Percentiles rank a stretch among this genome's conserved stretches.
Conservation (phyloP, 2,113 vertebrate species). For the Aphyosemion australe region DNA sequence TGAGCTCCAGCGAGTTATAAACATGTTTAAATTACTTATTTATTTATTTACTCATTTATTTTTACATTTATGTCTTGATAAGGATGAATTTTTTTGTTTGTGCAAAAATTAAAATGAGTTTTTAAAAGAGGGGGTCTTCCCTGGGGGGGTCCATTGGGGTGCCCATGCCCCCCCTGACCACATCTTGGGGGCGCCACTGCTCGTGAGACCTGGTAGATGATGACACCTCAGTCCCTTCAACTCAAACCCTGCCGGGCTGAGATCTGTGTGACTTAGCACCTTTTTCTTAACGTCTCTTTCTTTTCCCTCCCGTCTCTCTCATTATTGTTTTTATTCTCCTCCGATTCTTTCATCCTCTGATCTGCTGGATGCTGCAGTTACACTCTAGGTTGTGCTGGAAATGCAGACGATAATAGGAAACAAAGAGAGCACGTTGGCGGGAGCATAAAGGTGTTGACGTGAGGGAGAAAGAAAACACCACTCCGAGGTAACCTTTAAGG, state of each 20-base stretch:
- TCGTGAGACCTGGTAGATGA: conserved; percentile 34
- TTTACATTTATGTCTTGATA: no score
- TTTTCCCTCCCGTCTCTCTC: conserved; percentile 27
- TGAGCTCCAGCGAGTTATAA: no score
- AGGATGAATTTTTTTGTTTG: no score
- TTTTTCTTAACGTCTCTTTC: conserved; percentile 30
- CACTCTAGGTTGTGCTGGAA: conserved; percentile 45
- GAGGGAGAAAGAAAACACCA: conserved; percentile 66
- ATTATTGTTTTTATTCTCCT: conserved; percentile 65
- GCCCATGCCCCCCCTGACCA: no score
- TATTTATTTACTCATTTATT: no score
- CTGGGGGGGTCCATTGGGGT: no score
- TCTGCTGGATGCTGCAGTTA: conserved; percentile 57
- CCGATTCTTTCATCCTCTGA: conserved; percentile 72
- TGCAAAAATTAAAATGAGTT: no score
- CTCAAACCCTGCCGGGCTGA: conserved; percentile 57
- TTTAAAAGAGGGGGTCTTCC: no score
- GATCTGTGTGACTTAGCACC: conserved; percentile 66
- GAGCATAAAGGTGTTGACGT: conserved; percentile 66
- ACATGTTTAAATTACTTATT: no score
- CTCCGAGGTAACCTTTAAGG: conserved; percentile 72
- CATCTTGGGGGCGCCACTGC: no score
- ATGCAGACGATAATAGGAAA: conserved; percentile 67
- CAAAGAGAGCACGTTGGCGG: conserved; percentile 63
- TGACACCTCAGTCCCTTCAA: conserved; percentile 49